Percentiles rank a stretch among this genome's conserved stretches.
These are phyloP conservation scores for Eurytoma californica DNA, from an alignment of 2,888 invertebrate genomes.

Conservation along the genomic window DNA sequence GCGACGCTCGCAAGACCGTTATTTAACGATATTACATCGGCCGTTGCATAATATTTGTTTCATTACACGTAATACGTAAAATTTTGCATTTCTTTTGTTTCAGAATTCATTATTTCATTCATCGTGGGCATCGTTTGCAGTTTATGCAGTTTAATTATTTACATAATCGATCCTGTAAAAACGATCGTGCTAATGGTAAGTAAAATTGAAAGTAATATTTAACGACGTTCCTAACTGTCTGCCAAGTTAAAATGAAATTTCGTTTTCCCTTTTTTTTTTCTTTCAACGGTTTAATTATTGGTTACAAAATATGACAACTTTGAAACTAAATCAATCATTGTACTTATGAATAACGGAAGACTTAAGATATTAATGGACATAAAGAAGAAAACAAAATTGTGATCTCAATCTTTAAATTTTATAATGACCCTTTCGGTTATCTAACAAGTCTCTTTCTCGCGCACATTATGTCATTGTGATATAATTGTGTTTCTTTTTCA, in stretches of 20 bases:
- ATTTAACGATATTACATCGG: too few relatives aligned
- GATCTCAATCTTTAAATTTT: too few relatives aligned
- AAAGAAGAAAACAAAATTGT: too few relatives aligned
- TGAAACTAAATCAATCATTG: too few relatives aligned
- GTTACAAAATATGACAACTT: too few relatives aligned
- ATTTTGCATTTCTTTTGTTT: conserved; percentile 58
- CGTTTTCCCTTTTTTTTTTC: too few relatives aligned
- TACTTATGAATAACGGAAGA: too few relatives aligned
- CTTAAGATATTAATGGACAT: too few relatives aligned
- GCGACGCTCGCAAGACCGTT: too few relatives aligned
- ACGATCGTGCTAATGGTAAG: conserved; percentile 69
- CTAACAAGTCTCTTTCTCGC: background rate
- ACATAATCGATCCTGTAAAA: conserved; percentile 70
- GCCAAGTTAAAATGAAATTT: too few relatives aligned
- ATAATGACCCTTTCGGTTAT: background rate
- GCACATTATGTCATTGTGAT: background rate
- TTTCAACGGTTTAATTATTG: too few relatives aligned
- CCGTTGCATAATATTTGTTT: too few relatives aligned
- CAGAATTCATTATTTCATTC: conserved; percentile 73
- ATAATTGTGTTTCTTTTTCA: conserved; percentile 66
- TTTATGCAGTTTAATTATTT: conserved; percentile 67
- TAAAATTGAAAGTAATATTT: conserved; percentile 9
- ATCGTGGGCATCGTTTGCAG: conserved; percentile 69
- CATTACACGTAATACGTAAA: background rate
- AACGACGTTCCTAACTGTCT: background rate